Percentiles rank a stretch among this genome's conserved stretches.
These are phyloP conservation scores for Callimorpha dominula DNA, from an alignment of 2,888 invertebrate species.

Conservation along the genomic window DNA sequence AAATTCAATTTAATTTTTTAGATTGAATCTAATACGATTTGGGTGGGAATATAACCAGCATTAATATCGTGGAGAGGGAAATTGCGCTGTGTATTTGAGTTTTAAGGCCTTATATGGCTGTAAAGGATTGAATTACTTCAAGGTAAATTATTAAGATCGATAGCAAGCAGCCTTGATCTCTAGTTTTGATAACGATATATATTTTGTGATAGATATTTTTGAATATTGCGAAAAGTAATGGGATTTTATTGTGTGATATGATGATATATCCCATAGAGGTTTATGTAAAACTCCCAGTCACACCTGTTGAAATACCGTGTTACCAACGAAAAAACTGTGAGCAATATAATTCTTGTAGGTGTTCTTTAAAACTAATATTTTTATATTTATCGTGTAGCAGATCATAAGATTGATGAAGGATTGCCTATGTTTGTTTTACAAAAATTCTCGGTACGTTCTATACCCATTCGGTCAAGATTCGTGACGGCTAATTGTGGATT, in stretches of 20 bases:
- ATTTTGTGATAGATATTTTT: neutral
- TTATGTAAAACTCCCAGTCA: too few relatives aligned
- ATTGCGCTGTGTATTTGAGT: neutral
- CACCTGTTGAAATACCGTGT: too few relatives aligned
- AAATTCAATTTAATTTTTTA: constrained; percentile 27
- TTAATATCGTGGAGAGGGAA: constrained; percentile 8
- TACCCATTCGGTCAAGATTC: too few relatives aligned
- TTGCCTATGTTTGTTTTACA: too few relatives aligned
- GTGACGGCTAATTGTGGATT: too few relatives aligned
- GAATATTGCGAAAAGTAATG: neutral
- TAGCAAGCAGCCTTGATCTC: neutral
- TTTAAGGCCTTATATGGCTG: neutral
- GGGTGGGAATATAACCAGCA: constrained; percentile 11
- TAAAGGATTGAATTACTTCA: neutral
- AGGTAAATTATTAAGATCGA: neutral
- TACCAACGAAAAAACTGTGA: too few relatives aligned
- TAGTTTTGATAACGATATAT: neutral
- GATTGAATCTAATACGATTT: constrained; percentile 12
- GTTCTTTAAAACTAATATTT: too few relatives aligned
- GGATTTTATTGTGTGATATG: neutral
- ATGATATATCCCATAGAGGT: too few relatives aligned
- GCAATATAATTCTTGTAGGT: too few relatives aligned
- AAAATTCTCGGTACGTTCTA: too few relatives aligned
- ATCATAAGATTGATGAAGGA: too few relatives aligned
- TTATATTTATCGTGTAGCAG: too few relatives aligned